These are phyloP conservation scores for Antedon mediterranea DNA, from an alignment of 53 echinoderm and acorn worm genomes.

Conservation along the genomic window DNA sequence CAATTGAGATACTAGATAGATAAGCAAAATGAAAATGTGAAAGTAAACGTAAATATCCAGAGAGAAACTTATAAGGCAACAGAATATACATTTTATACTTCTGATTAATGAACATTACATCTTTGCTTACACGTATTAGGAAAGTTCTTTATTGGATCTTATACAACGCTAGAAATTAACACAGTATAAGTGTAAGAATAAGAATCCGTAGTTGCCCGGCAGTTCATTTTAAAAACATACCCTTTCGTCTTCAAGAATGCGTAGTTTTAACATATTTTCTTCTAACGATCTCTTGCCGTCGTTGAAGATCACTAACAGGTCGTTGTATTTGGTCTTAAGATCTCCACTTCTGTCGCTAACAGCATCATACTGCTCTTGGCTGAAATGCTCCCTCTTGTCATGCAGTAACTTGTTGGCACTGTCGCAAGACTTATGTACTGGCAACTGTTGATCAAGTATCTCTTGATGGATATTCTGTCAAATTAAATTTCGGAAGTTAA, in stretches of 20 bases:
- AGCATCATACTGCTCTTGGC: neutral
- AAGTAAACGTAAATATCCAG: too few species aligned
- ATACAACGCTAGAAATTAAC: too few species aligned
- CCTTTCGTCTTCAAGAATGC: neutral
- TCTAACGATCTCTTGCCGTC: neutral
- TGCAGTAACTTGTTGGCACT: neutral
- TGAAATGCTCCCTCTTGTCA: neutral
- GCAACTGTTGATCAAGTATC: slow-evolving; percentile 28
- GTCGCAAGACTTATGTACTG: slow-evolving; percentile 49
- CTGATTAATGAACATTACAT: too few species aligned
- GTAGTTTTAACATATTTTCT: neutral
- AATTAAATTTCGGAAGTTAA: too few species aligned
- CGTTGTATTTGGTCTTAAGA: slow-evolving; percentile 60
- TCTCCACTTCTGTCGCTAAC: slow-evolving; percentile 12
- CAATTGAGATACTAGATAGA: too few species aligned
- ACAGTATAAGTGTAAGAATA: too few species aligned
- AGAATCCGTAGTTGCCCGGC: neutral
- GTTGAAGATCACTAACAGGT: slow-evolving; percentile 23
- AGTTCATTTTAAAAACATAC: neutral
- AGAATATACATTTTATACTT: too few species aligned
- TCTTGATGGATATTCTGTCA: neutral
- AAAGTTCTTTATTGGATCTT: too few species aligned
- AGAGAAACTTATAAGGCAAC: too few species aligned
- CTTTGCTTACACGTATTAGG: too few species aligned
- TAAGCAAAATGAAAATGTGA: too few species aligned